Evolutionary conservation across 2,113 vertebrate genomes (phyloP), one percentile per base, ranked within the genome.

Genomic region (Alouatta palliata): DNA sequence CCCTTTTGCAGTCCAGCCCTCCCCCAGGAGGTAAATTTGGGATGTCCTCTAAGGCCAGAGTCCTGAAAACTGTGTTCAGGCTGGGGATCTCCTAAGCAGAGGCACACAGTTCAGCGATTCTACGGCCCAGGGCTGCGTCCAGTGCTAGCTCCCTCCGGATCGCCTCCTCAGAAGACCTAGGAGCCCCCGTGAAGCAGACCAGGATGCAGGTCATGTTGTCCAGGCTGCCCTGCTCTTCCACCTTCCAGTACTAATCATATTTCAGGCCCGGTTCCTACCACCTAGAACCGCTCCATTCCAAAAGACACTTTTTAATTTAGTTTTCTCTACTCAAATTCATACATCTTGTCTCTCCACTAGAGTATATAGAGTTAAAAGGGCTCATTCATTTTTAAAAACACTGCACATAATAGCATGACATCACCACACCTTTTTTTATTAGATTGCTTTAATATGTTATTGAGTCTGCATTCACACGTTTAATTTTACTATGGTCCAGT

Each of bases 21-120:
- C 99, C 99, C 45, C 99, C 99, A 40, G 99, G 98, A 95, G 99
- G 99, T 27, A 99, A 98, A 56, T 98, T 98, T 0, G 98, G 98
- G 37, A 99, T 98, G 68, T 98, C 92, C 58, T 99, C 99, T 19
- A 98, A 98, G 30, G 98, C 97, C 97, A 99, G 98, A 87, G 97
- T 98, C 94, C 98, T 99, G 94, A 99, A 99, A 76, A 99, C 98
- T 35, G 98, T 91, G 45, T 99, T 93, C 56, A 99, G 98, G 95
- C 98, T 98, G 97, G 98, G 73, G 97, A 98, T 75, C 97, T 98
- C n/a, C 98, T 98, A 91, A 87, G 98, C 56, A 47, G 76, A 90
- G 20, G 98, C 95, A 85, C 98, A 98, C 32, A 99, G 98, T 95
- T 99, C 99, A 96, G 98, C 98, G 73, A 99, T 99, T 98, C 98